These are phyloP conservation scores for Apamea crenata DNA, from an alignment of 2,888 invertebrate genomes.

Conservation along the genomic window DNA sequence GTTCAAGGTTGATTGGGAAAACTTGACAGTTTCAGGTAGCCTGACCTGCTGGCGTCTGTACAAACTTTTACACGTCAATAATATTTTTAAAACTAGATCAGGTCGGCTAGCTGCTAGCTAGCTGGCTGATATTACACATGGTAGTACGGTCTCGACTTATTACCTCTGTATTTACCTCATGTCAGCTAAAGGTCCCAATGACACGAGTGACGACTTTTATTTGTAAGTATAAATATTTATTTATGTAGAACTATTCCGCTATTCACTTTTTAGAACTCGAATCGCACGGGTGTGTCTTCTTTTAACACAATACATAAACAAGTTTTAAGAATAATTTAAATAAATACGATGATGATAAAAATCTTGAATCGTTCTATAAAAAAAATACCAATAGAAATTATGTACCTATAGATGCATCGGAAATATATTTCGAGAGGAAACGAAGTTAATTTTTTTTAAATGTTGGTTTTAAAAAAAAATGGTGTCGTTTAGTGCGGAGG, in stretches of 20 bases:
- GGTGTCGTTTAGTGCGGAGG: conserved; percentile 49
- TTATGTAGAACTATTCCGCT: conserved; percentile 30
- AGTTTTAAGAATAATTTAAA: conserved; percentile 31
- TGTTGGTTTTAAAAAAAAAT: no score
- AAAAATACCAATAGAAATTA: conserved; percentile 38
- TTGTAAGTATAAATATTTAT: conserved; percentile 29
- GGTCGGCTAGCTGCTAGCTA: neutral
- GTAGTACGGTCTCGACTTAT: neutral
- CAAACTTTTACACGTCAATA: neutral
- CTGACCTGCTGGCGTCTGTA: neutral
- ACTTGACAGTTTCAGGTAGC: no score
- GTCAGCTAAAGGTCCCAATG: conserved; percentile 23
- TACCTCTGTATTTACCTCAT: conserved; percentile 10
- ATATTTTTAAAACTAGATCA: neutral
- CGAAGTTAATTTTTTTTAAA: conserved; percentile 22
- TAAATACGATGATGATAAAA: conserved; percentile 25
- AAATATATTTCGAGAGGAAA: conserved; percentile 36
- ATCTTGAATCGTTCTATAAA: conserved; percentile 12
- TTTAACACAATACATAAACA: conserved; percentile 21
- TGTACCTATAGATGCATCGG: conserved; percentile 24
- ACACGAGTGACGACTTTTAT: conserved; percentile 33
- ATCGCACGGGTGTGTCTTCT: conserved; percentile 15
- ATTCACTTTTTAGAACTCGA: conserved; percentile 22
- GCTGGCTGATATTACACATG: conserved; percentile 1
- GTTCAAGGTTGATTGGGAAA: no score